A percentile compares a stretch with the other conserved stretches of the same genome.
Conservation (phyloP, 2,797 vertebrate genomes). For the Erithacus rubecula region DNA sequence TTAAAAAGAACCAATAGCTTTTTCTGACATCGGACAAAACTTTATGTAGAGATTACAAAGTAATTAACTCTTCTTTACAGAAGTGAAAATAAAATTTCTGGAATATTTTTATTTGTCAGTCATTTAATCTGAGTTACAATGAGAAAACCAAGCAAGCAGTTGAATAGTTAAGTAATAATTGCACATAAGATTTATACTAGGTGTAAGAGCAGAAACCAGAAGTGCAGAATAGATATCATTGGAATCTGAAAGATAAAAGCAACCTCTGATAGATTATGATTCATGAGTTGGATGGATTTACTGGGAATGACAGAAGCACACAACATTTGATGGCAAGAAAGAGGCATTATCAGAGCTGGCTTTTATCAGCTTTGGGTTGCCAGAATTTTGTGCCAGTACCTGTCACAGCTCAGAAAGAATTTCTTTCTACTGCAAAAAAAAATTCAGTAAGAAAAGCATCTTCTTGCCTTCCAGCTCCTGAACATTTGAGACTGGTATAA, state of each 20-base stretch:
- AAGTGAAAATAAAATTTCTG: not conserved
- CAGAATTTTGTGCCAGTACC: constrained; percentile 34
- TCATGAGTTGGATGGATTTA: constrained; percentile 18
- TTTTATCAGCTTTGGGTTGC: constrained; percentile 41
- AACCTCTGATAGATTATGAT: not conserved
- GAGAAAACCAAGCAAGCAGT: not conserved
- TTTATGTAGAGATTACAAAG: not conserved
- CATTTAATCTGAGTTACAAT: not conserved
- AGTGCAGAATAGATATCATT: not conserved
- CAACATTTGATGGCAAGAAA: constrained; percentile 18
- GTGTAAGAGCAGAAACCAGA: not conserved
- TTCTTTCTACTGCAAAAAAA: not conserved
- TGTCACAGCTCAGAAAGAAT: constrained; percentile 32
- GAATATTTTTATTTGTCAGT: not conserved
- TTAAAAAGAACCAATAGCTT: not conserved
- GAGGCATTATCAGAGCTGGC: constrained; percentile 11
- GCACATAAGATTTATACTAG: not conserved
- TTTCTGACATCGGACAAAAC: not conserved
- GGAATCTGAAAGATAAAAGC: constrained; percentile 29
- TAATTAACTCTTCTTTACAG: not conserved
- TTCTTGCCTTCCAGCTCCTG: not conserved
- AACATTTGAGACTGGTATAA: not conserved
- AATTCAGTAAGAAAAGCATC: not conserved
- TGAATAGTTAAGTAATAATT: not conserved
- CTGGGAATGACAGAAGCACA: not conserved